phyloP scores from a whole-genome alignment of 2,113 vertebrate species.

The Nannobrachium achirus region DNA sequence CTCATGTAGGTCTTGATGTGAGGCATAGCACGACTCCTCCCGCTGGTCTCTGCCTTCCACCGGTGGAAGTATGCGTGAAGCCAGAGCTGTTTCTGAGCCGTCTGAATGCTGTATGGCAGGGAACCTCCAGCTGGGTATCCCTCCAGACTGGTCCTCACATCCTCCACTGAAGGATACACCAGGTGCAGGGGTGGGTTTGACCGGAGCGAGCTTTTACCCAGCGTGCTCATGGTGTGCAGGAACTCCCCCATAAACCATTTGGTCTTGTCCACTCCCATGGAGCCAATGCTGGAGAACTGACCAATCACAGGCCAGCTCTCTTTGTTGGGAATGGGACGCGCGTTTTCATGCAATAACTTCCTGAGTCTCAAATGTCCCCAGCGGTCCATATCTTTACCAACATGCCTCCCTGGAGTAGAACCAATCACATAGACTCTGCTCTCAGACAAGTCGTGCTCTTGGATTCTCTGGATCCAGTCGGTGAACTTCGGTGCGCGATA shows the following conservation, averaged over 20 bases:
- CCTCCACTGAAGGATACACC: constrained; percentile 96
- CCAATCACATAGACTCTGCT: constrained; percentile 93
- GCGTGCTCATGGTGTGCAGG: constrained; percentile 84
- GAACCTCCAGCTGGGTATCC: constrained; percentile 97
- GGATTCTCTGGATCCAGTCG: constrained; percentile 89
- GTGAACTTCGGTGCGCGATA: constrained; percentile 84
- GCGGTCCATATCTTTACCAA: constrained; percentile 88
- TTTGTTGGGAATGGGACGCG: constrained; percentile 51
- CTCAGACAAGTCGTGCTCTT: constrained; percentile 91
- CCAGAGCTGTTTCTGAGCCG: constrained; percentile 95
- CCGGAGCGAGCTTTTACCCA: constrained; percentile 70
- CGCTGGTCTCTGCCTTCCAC: constrained; percentile 89
- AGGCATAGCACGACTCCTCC: constrained; percentile 92
- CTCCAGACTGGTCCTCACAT: constrained; percentile 95
- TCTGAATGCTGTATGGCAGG: constrained; percentile 94
- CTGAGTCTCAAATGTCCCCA: constrained; percentile 95
- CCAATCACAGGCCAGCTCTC: constrained; percentile 90
- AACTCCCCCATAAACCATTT: constrained; percentile 95
- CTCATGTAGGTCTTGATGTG: constrained; percentile 98
- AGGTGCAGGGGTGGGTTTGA: constrained; percentile 81
- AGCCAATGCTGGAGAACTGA: constrained; percentile 98
- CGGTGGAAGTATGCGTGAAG: constrained; percentile 93
- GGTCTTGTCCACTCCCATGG: constrained; percentile 89
- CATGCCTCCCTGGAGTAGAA: constrained; percentile 92
- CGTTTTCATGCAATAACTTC: constrained; percentile 84